These are phyloP conservation scores for Anticlea derivata DNA, from an alignment of 2,888 invertebrate genomes.

Conservation along the genomic window DNA sequence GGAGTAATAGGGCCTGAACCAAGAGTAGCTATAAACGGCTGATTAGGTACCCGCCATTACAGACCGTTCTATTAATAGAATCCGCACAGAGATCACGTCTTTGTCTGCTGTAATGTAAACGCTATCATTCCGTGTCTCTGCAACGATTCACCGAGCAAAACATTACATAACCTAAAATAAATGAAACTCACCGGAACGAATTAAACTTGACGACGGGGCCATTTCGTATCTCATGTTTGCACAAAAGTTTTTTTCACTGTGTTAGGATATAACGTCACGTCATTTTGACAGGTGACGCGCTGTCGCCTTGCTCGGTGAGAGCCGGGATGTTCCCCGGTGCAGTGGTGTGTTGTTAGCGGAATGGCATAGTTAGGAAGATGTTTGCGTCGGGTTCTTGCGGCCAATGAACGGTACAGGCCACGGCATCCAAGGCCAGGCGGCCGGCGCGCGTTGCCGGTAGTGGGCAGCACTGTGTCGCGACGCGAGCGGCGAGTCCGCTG, in stretches of 20 bases:
- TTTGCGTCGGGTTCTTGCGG: slow-evolving; percentile 69
- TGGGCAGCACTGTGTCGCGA: slow-evolving; percentile 59
- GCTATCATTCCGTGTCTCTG: slow-evolving; percentile 57
- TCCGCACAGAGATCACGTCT: slow-evolving; percentile 79
- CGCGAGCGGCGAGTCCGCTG: slow-evolving; percentile 68
- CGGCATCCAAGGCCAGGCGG: slow-evolving; percentile 71
- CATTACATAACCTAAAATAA: slow-evolving; percentile 67
- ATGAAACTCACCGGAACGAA: slow-evolving; percentile 65
- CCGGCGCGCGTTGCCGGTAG: slow-evolving; percentile 55
- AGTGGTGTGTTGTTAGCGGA: slow-evolving; percentile 44
- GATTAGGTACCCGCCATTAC: slow-evolving; percentile 74
- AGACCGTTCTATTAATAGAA: slow-evolving; percentile 76
- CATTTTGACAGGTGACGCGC: slow-evolving; percentile 75
- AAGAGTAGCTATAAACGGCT: slow-evolving; percentile 65
- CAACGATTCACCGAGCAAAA: slow-evolving; percentile 55
- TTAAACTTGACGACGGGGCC: slow-evolving; percentile 57
- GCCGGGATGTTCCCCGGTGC: slow-evolving; percentile 54
- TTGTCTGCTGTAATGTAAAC: slow-evolving; percentile 77
- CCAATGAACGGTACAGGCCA: slow-evolving; percentile 75
- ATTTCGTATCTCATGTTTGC: slow-evolving; percentile 61
- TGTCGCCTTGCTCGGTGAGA: slow-evolving; percentile 42
- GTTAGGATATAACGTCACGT: slow-evolving; percentile 73
- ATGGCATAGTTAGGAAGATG: slow-evolving; percentile 69
- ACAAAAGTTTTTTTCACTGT: slow-evolving; percentile 56
- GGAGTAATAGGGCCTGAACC: slow-evolving; percentile 60